phyloP scores from a whole-genome alignment of 1,140 invertebrate genomes.

The Drosophila eugracilis region DNA sequence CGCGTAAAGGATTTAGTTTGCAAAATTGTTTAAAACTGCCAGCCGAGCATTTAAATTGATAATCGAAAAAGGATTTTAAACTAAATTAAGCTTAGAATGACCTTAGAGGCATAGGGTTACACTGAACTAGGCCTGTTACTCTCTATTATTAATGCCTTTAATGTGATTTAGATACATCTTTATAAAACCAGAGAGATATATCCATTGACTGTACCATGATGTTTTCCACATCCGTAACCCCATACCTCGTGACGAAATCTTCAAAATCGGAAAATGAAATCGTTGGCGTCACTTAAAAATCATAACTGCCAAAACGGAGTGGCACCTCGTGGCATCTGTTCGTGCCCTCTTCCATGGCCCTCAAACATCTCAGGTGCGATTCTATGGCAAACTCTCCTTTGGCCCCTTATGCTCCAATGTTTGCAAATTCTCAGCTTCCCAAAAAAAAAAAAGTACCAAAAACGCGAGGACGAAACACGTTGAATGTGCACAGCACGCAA shows the following conservation, averaged over 20 bases:
- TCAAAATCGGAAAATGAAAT: slow-evolving; percentile 14
- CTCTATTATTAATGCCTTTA: no score
- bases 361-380: slow-evolving; percentile 13
- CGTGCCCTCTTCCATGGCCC: not conserved
- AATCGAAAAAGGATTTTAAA: no score
- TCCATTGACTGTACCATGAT: no score
- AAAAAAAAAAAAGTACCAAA: no score
- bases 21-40: not conserved
- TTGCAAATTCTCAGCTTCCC: slow-evolving; percentile 60
- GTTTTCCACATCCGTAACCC: not conserved
- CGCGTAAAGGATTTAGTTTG: not conserved
- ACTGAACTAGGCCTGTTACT: no score
- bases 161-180: no score
- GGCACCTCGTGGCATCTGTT: slow-evolving; percentile 18
- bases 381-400: not conserved
- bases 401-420: slow-evolving; percentile 11
- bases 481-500: slow-evolving; percentile 27
- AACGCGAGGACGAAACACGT: slow-evolving; percentile 34
- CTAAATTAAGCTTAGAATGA: no score
- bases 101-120: no score
- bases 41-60: not conserved
- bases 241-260: not conserved
- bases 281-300: slow-evolving; percentile 33
- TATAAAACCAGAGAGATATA: no score
- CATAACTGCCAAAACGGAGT: slow-evolving; percentile 28